Evolutionary conservation across 1,140 invertebrate genomes (phyloP), one percentile per base, ranked within the genome.

Genomic region (Drosophila repletoides): DNA sequence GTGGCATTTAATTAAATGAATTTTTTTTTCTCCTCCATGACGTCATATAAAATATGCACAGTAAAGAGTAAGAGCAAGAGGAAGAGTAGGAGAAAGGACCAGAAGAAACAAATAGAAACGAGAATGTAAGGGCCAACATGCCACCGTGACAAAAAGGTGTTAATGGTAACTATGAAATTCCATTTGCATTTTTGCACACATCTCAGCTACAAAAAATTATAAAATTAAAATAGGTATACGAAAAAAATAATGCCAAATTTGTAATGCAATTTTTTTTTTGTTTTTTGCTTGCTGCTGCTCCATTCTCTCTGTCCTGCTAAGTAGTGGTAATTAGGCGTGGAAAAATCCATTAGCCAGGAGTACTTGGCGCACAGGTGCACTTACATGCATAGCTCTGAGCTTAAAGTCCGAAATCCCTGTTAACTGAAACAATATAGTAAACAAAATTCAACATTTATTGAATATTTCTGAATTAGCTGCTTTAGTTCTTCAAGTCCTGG

Each of bases 151-250:
- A 86, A 84, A 84, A 86, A 84, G 74, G 79, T 84, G 79, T 84
- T 84, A 84, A 84, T 84, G 79, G 79, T 74, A 66, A 84, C 80
- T 86, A 74, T 79, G 75, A 79, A 86, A 84, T 86, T 86, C 80
- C 79, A 84, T 84, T 84, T 84, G 74, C 79, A 79, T 72, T 74
- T 51, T 68, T 64, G 22, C 40, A 41, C 53, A 72, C 49, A 55
- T 34, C 43, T 36, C 9, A 59, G 6, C 33, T 55, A 53, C 40
- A 66, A 75, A 70, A 60, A 67, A 67, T 61, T 46, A 67, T 52
- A 60, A 67, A 67, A 67, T 53, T 67, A 67, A 61, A 67, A 67
- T 61, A 36, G 3, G 40, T 17, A 40, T 61, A 17, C 22, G 38
- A 12, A 28, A 21, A 38, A 29, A 53, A 10, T 17, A 63, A 56